Conservation (phyloP, 2,888 invertebrate species). For the Neoascia interrupta region DNA sequence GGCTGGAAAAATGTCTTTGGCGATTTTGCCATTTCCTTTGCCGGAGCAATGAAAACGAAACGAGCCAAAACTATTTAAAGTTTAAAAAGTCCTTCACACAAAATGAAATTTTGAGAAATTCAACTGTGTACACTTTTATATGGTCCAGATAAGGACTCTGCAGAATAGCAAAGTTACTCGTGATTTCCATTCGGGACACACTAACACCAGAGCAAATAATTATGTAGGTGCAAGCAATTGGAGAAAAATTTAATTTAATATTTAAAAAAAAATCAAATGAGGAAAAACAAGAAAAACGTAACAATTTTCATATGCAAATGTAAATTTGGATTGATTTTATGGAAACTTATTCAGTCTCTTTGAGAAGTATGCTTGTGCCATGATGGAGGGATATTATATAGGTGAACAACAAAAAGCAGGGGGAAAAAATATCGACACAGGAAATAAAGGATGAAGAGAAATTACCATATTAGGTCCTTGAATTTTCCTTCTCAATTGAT, state of each 20-base stretch:
- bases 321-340: conserved; percentile 61
- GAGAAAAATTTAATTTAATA: conserved; percentile 60
- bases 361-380: conserved; percentile 24
- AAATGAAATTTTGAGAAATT: conserved; percentile 13
- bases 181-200: neutral
- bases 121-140: conserved; percentile 38
- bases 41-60: conserved; percentile 20
- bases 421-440: conserved; percentile 19
- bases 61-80: conserved; percentile 56
- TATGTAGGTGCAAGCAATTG: neutral
- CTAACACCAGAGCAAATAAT: neutral
- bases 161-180: conserved; percentile 1
- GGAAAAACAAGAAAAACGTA: conserved; percentile 45
- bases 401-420: neutral
- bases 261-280: conserved; percentile 62
- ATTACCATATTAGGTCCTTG: conserved; percentile 69
- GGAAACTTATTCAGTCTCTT: conserved; percentile 48
- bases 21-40: conserved; percentile 40
- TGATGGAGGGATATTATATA: too few relatives aligned
- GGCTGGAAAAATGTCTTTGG: conserved; percentile 34
- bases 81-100: conserved; percentile 45
- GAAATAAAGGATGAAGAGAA: conserved; percentile 45
- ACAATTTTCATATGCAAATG: conserved; percentile 60
- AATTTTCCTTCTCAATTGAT: conserved; percentile 64
- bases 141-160: conserved; percentile 43